These are phyloP conservation scores for Orientallactaga sibirica DNA, from an alignment of 2,797 vertebrate genomes.

Conservation along the genomic window DNA sequence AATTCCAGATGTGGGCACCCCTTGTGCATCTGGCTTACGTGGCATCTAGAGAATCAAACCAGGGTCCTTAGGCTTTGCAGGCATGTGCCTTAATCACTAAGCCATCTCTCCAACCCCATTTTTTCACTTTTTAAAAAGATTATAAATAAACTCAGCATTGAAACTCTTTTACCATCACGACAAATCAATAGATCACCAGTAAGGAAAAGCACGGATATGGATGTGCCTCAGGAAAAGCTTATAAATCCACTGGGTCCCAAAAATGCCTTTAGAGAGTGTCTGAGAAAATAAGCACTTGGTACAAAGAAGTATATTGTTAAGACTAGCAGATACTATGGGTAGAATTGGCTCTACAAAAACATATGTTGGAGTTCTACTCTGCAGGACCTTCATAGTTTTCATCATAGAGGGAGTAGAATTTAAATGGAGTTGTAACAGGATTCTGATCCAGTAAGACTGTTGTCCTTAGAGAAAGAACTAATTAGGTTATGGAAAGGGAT, in stretches of 20 bases:
- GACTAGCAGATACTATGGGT: background rate
- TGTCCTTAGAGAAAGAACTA: background rate
- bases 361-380: background rate
- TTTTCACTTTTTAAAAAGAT: background rate
- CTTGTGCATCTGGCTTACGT: no score
- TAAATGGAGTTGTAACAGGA: background rate
- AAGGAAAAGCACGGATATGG: background rate
- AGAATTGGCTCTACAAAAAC: background rate
- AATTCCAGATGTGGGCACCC: no score
- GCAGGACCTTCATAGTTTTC: background rate
- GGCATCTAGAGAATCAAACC: no score
- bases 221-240: background rate
- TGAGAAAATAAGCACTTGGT: background rate
- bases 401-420: background rate
- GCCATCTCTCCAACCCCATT: no score
- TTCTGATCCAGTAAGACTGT: background rate
- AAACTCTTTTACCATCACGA: background rate
- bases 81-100: no score
- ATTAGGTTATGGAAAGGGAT: background rate
- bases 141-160: background rate
- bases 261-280: background rate
- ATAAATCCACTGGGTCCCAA: background rate
- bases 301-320: background rate
- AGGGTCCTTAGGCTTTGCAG: no score
- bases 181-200: background rate